Percentiles rank a stretch among this genome's conserved stretches.
These are phyloP conservation scores for Riparia riparia DNA, from an alignment of 2,113 vertebrate species.

Conservation along the genomic window DNA sequence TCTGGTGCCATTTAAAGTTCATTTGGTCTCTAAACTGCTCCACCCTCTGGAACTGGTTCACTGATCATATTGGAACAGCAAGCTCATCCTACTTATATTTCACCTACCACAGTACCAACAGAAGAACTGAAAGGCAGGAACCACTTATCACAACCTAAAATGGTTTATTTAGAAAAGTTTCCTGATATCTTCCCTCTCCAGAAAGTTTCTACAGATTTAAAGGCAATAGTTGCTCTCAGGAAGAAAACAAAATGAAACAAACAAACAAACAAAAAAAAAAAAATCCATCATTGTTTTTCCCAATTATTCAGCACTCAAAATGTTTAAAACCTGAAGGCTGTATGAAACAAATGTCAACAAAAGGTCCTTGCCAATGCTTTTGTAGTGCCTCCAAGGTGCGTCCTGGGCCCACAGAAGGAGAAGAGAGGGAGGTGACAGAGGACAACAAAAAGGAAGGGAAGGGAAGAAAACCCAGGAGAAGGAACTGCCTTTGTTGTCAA, in stretches of 20 bases:
- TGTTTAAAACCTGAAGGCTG: background rate
- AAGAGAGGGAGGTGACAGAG: background rate
- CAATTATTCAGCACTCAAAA: background rate
- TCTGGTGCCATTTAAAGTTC: slow-evolving; percentile 61
- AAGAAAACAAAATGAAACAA: background rate
- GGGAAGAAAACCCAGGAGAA: background rate
- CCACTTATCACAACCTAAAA: background rate
- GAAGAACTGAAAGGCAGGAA: slow-evolving; percentile 12
- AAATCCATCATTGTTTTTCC: background rate
- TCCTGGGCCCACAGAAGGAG: background rate
- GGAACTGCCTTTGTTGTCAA: background rate
- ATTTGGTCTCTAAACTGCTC: slow-evolving; percentile 64
- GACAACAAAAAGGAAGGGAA: background rate
- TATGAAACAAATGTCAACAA: background rate
- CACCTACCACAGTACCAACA: background rate
- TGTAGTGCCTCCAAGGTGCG: background rate
- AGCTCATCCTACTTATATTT: slow-evolving; percentile 18
- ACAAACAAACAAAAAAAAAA: too few species aligned
- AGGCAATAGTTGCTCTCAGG: fast-evolving
- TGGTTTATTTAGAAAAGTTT: background rate
- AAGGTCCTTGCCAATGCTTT: background rate
- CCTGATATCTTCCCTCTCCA: background rate
- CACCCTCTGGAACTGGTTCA: slow-evolving; percentile 59
- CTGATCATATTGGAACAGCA: slow-evolving; percentile 41
- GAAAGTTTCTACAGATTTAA: background rate